Evolutionary conservation across 2,888 invertebrate genomes (phyloP).

Genomic region (Melieria picta): DNA sequence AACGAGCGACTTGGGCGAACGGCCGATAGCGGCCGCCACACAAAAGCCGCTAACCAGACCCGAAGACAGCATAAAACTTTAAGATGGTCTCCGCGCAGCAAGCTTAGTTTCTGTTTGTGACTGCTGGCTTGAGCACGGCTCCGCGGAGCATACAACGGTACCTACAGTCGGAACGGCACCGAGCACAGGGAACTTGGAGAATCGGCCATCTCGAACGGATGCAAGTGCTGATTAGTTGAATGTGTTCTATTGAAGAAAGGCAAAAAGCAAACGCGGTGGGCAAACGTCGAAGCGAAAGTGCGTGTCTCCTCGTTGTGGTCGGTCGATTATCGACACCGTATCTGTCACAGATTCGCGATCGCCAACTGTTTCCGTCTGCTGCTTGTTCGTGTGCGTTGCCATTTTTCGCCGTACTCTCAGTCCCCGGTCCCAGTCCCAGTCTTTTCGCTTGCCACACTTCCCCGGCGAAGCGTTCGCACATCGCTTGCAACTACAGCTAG

Average conservation of each 20-base stretch:
- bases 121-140: constrained; percentile 29
- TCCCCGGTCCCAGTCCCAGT: too few species aligned
- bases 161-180: too few species aligned
- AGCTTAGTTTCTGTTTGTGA: constrained; percentile 34
- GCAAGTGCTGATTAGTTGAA: background rate
- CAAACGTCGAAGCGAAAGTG: background rate
- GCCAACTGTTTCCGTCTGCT: background rate
- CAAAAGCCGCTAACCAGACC: too few species aligned
- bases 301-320: background rate
- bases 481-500: too few species aligned
- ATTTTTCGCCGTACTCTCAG: too few species aligned
- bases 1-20: background rate
- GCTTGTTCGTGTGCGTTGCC: background rate
- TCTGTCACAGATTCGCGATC: background rate
- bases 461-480: too few species aligned
- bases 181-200: too few species aligned
- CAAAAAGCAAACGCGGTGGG: too few species aligned
- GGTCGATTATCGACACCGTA: background rate
- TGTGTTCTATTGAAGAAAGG: background rate
- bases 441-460: too few species aligned
- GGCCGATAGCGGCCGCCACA: background rate
- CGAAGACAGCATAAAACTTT: constrained; percentile 12
- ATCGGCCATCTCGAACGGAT: background rate
- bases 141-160: constrained; percentile 9
- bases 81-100: background rate